phyloP scores from a whole-genome alignment of 2,888 invertebrate genomes.

The Troilus luridus region DNA sequence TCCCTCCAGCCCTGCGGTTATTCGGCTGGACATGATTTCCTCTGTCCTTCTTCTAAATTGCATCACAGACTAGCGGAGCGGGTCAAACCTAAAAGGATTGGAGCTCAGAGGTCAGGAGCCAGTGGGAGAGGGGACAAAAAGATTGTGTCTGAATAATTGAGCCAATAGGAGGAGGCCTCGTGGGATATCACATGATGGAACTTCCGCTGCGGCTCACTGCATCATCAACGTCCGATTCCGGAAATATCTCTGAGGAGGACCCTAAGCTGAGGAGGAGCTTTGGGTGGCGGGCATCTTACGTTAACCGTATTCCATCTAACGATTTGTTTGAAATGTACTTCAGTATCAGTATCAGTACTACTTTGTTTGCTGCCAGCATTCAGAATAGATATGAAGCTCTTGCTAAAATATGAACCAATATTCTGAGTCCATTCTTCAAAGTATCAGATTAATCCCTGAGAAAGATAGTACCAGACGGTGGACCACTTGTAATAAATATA shows the following conservation, averaged over 20 bases:
- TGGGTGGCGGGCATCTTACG: not conserved
- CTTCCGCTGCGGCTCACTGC: not conserved
- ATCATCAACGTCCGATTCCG: not conserved
- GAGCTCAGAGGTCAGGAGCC: not conserved
- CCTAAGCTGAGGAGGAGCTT: not conserved
- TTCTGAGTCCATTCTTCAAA: too few species aligned
- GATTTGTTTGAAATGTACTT: too few species aligned
- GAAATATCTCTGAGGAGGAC: not conserved
- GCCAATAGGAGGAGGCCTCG: slow-evolving; percentile 40
- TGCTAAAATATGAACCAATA: too few species aligned
- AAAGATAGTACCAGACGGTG: too few species aligned
- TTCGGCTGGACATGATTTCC: not conserved
- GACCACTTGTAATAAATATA: too few species aligned
- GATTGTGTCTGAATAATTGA: slow-evolving; percentile 44
- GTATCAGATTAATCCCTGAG: too few species aligned
- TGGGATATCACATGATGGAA: slow-evolving; percentile 40
- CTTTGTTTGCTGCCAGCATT: too few species aligned
- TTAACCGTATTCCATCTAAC: not conserved
- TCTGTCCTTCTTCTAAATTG: not conserved
- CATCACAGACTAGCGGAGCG: not conserved
- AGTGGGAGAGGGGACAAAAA: not conserved
- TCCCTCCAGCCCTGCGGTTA: not conserved
- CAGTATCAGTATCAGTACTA: too few species aligned
- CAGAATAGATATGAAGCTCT: too few species aligned
- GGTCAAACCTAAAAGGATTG: slow-evolving; percentile 18